Conservation (phyloP, 2,797 vertebrate genomes). For the Erithacus rubecula region DNA sequence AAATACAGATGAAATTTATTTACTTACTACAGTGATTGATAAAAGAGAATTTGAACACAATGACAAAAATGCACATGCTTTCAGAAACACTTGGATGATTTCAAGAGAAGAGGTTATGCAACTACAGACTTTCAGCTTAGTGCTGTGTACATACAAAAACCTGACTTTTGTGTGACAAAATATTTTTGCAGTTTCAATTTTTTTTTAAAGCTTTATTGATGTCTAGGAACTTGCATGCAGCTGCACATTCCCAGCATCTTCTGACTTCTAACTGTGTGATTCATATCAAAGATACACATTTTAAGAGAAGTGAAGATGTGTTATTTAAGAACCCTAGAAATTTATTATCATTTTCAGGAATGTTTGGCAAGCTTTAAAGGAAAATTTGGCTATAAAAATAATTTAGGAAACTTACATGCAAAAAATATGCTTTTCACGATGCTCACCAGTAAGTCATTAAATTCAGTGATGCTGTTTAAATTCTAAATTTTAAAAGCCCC, state of each 20-base stretch:
- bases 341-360: neutral
- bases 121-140: neutral
- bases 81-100: neutral
- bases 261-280: neutral
- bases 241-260: neutral
- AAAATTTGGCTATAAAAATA: neutral
- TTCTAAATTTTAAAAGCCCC: neutral
- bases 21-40: neutral
- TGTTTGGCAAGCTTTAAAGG: neutral
- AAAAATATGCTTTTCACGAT: fast-evolving
- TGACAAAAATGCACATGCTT: neutral
- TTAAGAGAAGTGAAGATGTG: neutral
- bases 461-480: neutral
- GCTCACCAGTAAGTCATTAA: neutral
- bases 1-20: neutral
- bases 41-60: neutral
- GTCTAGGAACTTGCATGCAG: neutral
- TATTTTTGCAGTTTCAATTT: neutral
- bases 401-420: neutral
- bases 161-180: neutral
- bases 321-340: neutral
- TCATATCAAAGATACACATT: neutral
- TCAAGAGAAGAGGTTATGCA: neutral
- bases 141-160: fast-evolving
- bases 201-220: neutral